phyloP scores from a whole-genome alignment of 2,888 invertebrate species.

The Adineta ricciae region DNA sequence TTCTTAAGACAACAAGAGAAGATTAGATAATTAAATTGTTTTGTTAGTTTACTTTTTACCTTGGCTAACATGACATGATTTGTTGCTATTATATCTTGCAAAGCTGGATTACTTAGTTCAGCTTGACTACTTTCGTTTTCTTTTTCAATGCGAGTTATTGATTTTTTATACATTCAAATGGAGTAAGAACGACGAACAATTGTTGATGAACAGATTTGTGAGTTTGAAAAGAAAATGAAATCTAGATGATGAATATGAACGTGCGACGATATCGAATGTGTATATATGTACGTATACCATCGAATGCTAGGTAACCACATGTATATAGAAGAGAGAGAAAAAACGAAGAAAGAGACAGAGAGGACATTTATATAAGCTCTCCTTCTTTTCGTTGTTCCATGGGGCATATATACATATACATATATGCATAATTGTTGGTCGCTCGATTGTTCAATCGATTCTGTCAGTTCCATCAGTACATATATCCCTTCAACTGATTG shows the following conservation, averaged over 20 bases:
- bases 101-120: not conserved
- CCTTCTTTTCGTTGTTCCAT: not conserved
- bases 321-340: not conserved
- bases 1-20: not conserved
- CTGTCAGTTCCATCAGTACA: not conserved
- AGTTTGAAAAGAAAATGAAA: slow-evolving; percentile 7
- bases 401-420: not conserved
- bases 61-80: not conserved
- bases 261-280: not conserved
- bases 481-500: not conserved
- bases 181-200: not conserved
- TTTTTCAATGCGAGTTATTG: not conserved
- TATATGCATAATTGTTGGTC: not conserved
- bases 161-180: not conserved
- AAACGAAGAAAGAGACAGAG: not conserved
- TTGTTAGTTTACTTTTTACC: not conserved
- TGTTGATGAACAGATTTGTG: not conserved
- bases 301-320: slow-evolving; percentile 13
- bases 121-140: not conserved
- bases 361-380: not conserved
- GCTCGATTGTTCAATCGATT: not conserved
- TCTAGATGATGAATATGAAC: not conserved
- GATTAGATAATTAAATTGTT: not conserved
- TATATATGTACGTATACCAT: not conserved
- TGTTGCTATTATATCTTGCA: not conserved